These are phyloP conservation scores for Lathronympha strigana DNA, from an alignment of 2,888 invertebrate genomes.

Conservation along the genomic window DNA sequence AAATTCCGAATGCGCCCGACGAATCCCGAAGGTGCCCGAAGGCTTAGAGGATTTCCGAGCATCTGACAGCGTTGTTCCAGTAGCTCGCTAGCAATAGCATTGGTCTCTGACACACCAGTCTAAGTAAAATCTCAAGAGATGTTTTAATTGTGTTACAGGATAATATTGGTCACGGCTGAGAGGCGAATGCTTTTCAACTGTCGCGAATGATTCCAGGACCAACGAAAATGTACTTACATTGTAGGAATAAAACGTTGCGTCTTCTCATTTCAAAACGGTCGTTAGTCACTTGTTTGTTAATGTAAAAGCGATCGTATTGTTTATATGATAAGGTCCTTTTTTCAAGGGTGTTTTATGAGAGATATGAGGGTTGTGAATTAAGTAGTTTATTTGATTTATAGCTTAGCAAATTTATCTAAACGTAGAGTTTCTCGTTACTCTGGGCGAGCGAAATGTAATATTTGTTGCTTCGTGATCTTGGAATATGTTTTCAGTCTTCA, in stretches of 20 bases:
- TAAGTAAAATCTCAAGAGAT: background rate
- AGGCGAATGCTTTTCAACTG: background rate
- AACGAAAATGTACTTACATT: slow-evolving; percentile 25
- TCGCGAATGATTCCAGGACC: background rate
- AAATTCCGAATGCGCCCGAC: slow-evolving; percentile 19
- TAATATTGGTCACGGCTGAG: background rate
- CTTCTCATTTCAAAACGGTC: background rate
- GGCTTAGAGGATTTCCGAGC: slow-evolving; percentile 19
- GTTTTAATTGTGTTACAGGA: background rate
- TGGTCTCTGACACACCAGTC: background rate
- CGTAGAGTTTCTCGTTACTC: slow-evolving; percentile 18
- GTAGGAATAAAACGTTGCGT: slow-evolving; percentile 16
- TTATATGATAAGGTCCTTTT: background rate
- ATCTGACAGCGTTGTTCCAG: background rate
- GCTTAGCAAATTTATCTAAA: slow-evolving; percentile 28
- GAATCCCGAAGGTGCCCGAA: slow-evolving; percentile 15
- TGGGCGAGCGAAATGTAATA: slow-evolving; percentile 12
- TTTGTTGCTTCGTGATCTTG: slow-evolving; percentile 6
- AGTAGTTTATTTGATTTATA: slow-evolving; percentile 24
- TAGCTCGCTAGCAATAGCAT: background rate
- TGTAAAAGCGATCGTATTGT: background rate
- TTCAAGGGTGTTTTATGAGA: background rate
- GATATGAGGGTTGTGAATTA: slow-evolving; percentile 7
- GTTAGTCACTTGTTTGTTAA: background rate
- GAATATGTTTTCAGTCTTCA: too few species aligned